These are phyloP conservation scores for Orchesellides sinensis DNA, from an alignment of 2,888 invertebrate genomes.

Conservation along the genomic window DNA sequence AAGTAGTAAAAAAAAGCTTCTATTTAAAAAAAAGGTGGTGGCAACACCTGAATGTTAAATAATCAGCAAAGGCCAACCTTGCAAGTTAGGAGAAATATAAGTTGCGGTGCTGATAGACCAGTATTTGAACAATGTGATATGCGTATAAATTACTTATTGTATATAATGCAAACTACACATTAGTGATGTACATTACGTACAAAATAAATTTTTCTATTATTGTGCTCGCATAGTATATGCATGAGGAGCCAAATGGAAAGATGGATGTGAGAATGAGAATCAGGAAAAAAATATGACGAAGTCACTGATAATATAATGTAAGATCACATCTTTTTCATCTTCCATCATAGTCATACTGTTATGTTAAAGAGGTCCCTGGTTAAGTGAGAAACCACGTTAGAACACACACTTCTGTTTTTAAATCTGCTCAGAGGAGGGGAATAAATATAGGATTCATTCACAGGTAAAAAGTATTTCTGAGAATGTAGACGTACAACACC, in stretches of 20 bases:
- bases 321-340: slow-evolving; percentile 44
- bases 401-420: not conserved
- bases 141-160: no score
- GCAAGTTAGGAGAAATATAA: slow-evolving; percentile 7
- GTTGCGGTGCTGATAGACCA: not conserved
- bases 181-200: not conserved
- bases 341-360: slow-evolving; percentile 22
- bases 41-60: slow-evolving; percentile 52
- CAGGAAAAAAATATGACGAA: slow-evolving; percentile 19
- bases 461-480: no score
- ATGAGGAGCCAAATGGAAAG: not conserved
- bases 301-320: slow-evolving; percentile 33
- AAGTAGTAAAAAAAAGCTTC: no score
- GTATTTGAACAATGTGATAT: not conserved
- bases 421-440: no score
- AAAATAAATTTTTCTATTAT: no score
- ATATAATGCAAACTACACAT: not conserved
- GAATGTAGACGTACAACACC: no score
- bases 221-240: no score
- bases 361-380: slow-evolving; percentile 40
- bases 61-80: slow-evolving; percentile 29
- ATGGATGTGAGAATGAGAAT: slow-evolving; percentile 9
- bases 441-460: no score
- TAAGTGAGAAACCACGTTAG: slow-evolving; percentile 2
- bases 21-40: no score